Evolutionary conservation across 2,888 invertebrate species (phyloP).

Genomic region (Papilio elwesi): DNA sequence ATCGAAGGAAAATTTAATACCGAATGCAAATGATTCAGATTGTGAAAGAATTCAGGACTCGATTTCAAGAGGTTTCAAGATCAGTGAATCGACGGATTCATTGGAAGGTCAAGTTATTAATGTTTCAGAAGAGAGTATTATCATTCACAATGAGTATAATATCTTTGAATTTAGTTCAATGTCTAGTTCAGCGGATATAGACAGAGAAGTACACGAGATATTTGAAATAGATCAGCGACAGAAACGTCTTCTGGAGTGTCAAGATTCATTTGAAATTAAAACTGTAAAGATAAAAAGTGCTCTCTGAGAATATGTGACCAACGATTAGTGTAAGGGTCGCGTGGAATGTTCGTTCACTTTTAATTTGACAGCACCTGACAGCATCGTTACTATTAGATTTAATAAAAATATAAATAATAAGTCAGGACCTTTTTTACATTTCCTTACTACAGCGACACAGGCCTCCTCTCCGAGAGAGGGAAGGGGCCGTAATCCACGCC

Average conservation of each 20-base stretch:
- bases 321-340: background rate
- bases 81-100: slow-evolving; percentile 65
- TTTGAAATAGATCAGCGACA: slow-evolving; percentile 65
- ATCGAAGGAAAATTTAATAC: slow-evolving; percentile 57
- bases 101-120: slow-evolving; percentile 69
- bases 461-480: too few species aligned
- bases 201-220: slow-evolving; percentile 73
- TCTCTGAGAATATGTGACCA: slow-evolving; percentile 54
- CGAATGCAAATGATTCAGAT: slow-evolving; percentile 43
- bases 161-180: slow-evolving; percentile 58
- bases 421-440: too few species aligned
- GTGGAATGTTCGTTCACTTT: background rate
- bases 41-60: slow-evolving; percentile 46
- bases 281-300: slow-evolving; percentile 54
- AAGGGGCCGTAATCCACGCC: too few species aligned
- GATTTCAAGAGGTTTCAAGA: slow-evolving; percentile 56
- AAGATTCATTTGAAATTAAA: slow-evolving; percentile 50
- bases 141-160: slow-evolving; percentile 63
- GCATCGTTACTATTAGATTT: too few species aligned
- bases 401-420: too few species aligned
- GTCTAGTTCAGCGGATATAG: slow-evolving; percentile 73
- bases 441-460: too few species aligned
- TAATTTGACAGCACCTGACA: background rate
- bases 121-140: slow-evolving; percentile 65
- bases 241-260: slow-evolving; percentile 48